Base-by-base conservation (phyloP, 2,113 vertebrate species). In the Microcebus tavaratra region DNA sequence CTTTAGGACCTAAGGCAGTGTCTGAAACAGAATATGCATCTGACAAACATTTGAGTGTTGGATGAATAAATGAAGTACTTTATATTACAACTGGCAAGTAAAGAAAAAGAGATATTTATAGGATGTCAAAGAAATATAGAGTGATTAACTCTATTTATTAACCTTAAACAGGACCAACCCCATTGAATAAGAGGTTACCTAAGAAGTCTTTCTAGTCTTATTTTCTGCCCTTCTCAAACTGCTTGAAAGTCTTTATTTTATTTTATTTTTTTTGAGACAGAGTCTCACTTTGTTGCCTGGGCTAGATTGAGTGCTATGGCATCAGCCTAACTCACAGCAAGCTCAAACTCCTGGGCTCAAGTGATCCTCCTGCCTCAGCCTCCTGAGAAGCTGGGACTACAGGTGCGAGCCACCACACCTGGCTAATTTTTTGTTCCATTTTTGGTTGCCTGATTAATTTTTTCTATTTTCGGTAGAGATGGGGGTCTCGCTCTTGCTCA, bases 121-220 rank as follows among this genome's bases (percentile, higher is more conserved):
- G 57, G 18, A 2, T 20, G 27, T 18, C 36, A 57, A 88, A 75
- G 23, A 79, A 57, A 86, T 53, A 63, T 50, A 92, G 14, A 78
- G 25, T 21, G 45, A 61, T 89, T 85, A 82, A 45, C 31, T 82
- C 39, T 78, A 61, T n/a, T 93, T 93, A 84, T 79, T 86, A 97
- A 61, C 12, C 13, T 63, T 76, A 23, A 84, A 85, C 2, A 91
- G 27, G 39, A 84, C 11, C 11, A 29, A 70, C n/a, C 4, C 6
- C 63, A 9, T n/a, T 92, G 27, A 53, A 57, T 68, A 20, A 87
- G 61, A 29, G 2, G 13, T 50, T 80, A 45, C 31, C 67, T 88
- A 87, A 78, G 27, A 91, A 83, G 72, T 72, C 70, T 88, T 88
- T 94, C 21, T 29, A 82, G 59, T 59, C 12, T 1, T 84, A 55